These are phyloP conservation scores for Nothoprocta pentlandii DNA, from an alignment of 2,113 vertebrate species.

Conservation along the genomic window DNA sequence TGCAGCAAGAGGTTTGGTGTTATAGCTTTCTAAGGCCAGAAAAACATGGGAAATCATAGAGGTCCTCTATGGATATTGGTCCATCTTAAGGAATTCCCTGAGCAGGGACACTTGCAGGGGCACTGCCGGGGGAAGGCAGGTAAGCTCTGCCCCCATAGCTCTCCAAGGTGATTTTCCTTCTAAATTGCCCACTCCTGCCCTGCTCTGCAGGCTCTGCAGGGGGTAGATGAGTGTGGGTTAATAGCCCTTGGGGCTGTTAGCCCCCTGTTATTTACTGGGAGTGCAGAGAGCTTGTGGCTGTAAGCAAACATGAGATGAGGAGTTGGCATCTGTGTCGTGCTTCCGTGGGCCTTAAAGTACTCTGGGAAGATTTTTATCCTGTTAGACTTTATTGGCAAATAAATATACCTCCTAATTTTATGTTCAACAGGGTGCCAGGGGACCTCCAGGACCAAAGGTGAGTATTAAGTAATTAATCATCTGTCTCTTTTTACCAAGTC, in stretches of 20 bases:
- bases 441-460: slow-evolving; percentile 87
- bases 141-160: not conserved
- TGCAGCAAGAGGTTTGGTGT: not conserved
- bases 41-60: not conserved
- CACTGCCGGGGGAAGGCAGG: not conserved
- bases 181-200: not conserved
- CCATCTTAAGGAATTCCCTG: not conserved
- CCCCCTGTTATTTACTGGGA: not conserved
- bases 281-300: not conserved
- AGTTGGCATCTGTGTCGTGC: rapidly evolving
- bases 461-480: not conserved
- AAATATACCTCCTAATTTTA: not conserved
- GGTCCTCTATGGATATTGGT: not conserved
- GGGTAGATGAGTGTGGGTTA: not conserved
- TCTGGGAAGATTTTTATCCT: not conserved
- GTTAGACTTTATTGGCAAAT: not conserved
- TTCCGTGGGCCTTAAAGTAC: not conserved
- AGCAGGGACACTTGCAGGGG: not conserved
- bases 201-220: not conserved
- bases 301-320: not conserved
- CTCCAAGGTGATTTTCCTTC: not conserved
- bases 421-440: slow-evolving; percentile 81
- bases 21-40: not conserved
- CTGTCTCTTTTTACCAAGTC: not conserved
- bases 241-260: not conserved